Evolutionary conservation across 2,888 invertebrate species (phyloP), one percentile per base, ranked within the genome.

Genomic region (Sycophila texana): DNA sequence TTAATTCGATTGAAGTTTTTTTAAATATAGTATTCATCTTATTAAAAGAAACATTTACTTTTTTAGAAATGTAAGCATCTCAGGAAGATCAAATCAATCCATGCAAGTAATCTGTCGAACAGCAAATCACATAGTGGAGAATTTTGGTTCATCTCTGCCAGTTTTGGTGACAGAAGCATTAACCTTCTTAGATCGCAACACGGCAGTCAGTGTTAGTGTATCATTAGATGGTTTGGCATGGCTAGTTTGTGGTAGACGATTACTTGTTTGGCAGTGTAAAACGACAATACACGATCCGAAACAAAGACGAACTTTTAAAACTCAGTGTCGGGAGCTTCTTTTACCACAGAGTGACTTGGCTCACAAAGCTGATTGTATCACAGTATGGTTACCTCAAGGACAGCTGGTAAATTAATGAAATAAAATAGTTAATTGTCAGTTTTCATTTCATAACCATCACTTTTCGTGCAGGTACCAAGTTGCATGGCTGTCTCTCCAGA

Each of bases 401-500:
- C 92, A 92, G 82, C 93, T 93, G 88, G 93, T 91, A 83, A 51
- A 74, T 80, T 68, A 7, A 67, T 53, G 22, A 30, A 74, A 53
- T 63, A 53, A 55, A 55, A 2, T 18, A 20, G 7, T 47, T 13
- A 10, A 0, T n/a, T 18, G 2, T 26, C 4, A 66, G 51, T 16
- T 20, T 57, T 51, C 20, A 65, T 61, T 63, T 72, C 13, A 60
- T 20, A 63, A 26, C 2, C n/a, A 66, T 18, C 18, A 39, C 30
- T 30, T 68, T 47, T n/a, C 18, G 18, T 53, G 0, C 77, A 94
- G 93, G 92, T 95, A 89, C 96, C 97, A 12, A 95, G 96, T 0
- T 97, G 97, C 86, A 94, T 98, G 84, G 97, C 98, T 18, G 97
- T 97, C 0, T 98, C 98, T 0, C 98, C 98, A 0, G 98, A 98